Percentiles rank a stretch among this genome's conserved stretches.
Conservation (phyloP, 2,113 vertebrate species). For the Alaudala cheleensis region DNA sequence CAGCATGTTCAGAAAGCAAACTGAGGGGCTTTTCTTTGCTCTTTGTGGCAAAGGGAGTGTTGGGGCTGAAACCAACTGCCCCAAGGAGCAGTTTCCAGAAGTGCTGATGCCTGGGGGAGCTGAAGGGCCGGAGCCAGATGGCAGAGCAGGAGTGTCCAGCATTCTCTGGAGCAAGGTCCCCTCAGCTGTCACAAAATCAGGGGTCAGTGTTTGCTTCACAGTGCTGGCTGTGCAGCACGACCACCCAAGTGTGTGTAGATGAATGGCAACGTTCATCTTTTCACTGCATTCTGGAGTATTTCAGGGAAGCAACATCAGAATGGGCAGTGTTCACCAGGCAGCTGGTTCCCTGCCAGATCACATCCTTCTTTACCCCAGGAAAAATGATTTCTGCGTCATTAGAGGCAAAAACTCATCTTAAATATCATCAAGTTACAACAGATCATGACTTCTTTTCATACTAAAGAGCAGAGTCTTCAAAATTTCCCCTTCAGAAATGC, state of each 20-base stretch:
- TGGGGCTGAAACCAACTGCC: background rate
- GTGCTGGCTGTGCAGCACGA: background rate
- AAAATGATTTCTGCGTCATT: background rate
- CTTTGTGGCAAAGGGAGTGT: background rate
- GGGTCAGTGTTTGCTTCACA: background rate
- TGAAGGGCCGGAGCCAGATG: background rate
- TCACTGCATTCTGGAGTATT: background rate
- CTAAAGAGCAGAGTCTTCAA: background rate
- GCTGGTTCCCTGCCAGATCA: background rate
- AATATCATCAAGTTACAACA: background rate
- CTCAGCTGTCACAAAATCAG: background rate
- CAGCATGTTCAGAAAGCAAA: background rate
- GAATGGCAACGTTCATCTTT: background rate
- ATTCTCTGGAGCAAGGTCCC: background rate
- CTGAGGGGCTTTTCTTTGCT: accelerated
- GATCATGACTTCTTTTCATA: background rate
- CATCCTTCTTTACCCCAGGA: background rate
- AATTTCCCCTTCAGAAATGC: background rate
- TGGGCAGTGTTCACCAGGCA: background rate
- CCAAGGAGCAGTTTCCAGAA: background rate
- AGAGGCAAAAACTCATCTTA: background rate
- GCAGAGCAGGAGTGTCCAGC: background rate
- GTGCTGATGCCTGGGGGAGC: background rate
- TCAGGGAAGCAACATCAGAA: background rate
- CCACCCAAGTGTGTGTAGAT: background rate